Evolutionary conservation across 2,888 invertebrate species (phyloP).

Genomic region (Trissonchulus latispiculum): DNA sequence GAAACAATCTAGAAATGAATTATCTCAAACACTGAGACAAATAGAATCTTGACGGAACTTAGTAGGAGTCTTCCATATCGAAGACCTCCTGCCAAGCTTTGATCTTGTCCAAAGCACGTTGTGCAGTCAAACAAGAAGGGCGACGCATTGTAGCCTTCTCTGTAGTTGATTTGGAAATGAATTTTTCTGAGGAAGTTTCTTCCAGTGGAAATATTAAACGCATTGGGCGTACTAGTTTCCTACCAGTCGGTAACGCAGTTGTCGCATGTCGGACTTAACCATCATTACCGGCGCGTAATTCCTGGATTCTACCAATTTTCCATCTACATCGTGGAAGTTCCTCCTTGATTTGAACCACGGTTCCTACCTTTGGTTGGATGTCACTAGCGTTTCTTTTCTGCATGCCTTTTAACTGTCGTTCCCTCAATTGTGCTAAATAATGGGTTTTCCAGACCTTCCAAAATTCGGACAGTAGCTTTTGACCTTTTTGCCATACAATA

Average conservation of each 20-base stretch:
- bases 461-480: background rate
- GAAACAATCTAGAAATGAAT: too few relatives aligned
- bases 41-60: too few relatives aligned
- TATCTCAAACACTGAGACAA: too few relatives aligned
- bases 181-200: too few relatives aligned
- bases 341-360: background rate
- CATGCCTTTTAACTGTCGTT: background rate
- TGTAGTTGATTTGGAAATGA: too few relatives aligned
- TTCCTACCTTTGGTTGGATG: background rate
- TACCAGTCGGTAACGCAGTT: background rate
- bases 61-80: too few relatives aligned
- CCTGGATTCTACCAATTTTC: background rate
- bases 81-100: too few relatives aligned
- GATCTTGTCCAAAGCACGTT: too few relatives aligned
- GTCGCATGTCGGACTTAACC: background rate
- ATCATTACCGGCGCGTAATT: background rate
- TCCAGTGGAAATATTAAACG: background rate
- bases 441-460: background rate
- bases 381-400: too few relatives aligned
- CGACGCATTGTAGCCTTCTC: too few relatives aligned
- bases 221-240: background rate
- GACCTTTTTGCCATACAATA: background rate
- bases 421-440: background rate
- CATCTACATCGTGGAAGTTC: background rate
- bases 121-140: too few relatives aligned